Evolutionary conservation across 2,888 invertebrate species (phyloP).

Genomic region (Sesia apiformis): DNA sequence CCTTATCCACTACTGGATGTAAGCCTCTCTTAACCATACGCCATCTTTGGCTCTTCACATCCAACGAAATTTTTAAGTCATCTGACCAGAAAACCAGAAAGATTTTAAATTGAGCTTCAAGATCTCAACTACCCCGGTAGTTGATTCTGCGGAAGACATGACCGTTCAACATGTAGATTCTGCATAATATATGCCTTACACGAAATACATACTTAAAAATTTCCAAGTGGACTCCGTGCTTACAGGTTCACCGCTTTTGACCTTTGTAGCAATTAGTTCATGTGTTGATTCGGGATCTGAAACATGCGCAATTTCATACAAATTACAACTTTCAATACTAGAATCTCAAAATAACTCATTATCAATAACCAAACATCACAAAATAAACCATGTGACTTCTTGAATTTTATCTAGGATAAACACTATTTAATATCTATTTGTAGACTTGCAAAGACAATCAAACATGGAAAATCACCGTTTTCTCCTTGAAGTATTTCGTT

Average conservation of each 20-base stretch:
- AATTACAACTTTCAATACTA: background rate
- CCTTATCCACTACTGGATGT: no score
- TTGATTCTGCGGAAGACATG: no score
- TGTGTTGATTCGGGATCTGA: background rate
- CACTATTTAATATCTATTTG: background rate
- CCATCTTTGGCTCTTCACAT: no score
- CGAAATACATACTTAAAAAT: background rate
- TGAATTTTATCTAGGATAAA: background rate
- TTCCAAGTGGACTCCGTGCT: background rate
- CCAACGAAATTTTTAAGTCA: no score
- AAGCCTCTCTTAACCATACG: no score
- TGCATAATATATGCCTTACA: background rate
- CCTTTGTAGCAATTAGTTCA: background rate
- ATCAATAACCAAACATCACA: background rate
- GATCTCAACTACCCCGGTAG: no score
- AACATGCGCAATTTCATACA: background rate
- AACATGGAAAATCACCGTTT: conserved; percentile 6
- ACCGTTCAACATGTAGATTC: no score
- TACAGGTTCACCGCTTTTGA: background rate
- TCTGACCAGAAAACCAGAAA: no score
- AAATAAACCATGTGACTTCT: no score
- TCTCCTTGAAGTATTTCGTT: conserved; percentile 29
- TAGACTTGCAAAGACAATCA: background rate
- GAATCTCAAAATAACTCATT: background rate
- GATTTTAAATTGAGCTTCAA: no score